phyloP scores from a whole-genome alignment of 2,797 vertebrate species.

The Caiman crocodilus region DNA sequence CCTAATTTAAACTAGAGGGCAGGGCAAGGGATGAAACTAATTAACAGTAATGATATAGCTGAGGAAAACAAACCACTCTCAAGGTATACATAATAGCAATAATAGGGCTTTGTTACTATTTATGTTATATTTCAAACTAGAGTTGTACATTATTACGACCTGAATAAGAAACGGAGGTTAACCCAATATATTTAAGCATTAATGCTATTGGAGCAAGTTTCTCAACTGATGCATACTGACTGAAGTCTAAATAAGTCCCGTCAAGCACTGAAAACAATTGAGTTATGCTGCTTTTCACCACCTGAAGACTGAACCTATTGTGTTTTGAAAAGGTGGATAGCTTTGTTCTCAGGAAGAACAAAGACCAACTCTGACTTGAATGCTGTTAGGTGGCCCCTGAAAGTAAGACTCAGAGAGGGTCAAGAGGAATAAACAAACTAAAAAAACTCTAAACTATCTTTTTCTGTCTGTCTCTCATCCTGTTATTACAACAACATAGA shows the following conservation, averaged over 20 bases:
- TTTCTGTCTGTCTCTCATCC: neutral
- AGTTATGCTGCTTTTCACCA: neutral
- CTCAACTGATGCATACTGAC: fast-evolving
- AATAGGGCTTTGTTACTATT: too few relatives aligned
- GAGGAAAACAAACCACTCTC: too few relatives aligned
- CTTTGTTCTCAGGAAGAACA: neutral
- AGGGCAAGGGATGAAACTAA: too few relatives aligned
- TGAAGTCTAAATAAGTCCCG: neutral
- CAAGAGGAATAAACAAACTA: neutral
- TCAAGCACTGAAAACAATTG: neutral
- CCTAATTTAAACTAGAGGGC: too few relatives aligned
- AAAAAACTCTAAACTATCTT: neutral
- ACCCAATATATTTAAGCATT: fast-evolving
- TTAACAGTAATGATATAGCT: too few relatives aligned
- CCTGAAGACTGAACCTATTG: neutral
- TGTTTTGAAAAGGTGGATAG: neutral
- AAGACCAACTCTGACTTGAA: neutral
- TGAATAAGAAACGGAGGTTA: fast-evolving
- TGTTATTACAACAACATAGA: neutral
- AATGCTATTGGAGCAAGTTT: neutral
- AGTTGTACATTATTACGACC: fast-evolving
- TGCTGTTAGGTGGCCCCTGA: neutral
- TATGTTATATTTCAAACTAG: fast-evolving
- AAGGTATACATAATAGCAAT: too few relatives aligned
- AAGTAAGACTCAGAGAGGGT: neutral